These are phyloP conservation scores for Nemotelus pantherinus DNA, from an alignment of 2,888 invertebrate species.

Conservation along the genomic window DNA sequence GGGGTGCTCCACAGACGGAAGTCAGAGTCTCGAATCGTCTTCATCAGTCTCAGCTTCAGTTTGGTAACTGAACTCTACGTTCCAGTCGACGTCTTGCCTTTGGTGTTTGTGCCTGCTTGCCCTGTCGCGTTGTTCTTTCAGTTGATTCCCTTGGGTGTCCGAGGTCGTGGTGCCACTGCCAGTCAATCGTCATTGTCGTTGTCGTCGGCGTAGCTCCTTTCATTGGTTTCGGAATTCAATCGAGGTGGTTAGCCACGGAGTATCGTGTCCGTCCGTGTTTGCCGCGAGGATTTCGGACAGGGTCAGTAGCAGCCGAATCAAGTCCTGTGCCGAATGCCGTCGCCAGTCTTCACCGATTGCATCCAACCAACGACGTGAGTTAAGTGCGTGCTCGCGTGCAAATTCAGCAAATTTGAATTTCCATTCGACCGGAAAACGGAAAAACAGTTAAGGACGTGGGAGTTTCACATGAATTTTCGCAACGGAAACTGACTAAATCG, in stretches of 20 bases:
- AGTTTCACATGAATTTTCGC: slow-evolving; percentile 7
- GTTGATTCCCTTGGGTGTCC: slow-evolving; percentile 7
- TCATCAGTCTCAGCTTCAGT: slow-evolving; percentile 20
- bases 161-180: background rate
- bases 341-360: background rate
- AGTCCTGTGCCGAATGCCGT: background rate
- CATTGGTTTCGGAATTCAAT: background rate
- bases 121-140: slow-evolving; percentile 8
- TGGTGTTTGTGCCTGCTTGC: slow-evolving; percentile 33
- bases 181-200: background rate
- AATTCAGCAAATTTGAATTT: slow-evolving; percentile 3
- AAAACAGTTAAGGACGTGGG: background rate
- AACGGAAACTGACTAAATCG: background rate
- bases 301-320: background rate
- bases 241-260: slow-evolving; percentile 1
- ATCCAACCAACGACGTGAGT: background rate
- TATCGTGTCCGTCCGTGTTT: slow-evolving; percentile 15
- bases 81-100: slow-evolving; percentile 36
- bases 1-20: slow-evolving; percentile 25
- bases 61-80: background rate
- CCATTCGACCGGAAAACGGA: background rate
- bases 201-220: background rate
- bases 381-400: slow-evolving; percentile 33
- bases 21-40: slow-evolving; percentile 11
- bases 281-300: background rate